Conservation (phyloP, 2,113 vertebrate genomes). For the Nansenia antarctica region DNA sequence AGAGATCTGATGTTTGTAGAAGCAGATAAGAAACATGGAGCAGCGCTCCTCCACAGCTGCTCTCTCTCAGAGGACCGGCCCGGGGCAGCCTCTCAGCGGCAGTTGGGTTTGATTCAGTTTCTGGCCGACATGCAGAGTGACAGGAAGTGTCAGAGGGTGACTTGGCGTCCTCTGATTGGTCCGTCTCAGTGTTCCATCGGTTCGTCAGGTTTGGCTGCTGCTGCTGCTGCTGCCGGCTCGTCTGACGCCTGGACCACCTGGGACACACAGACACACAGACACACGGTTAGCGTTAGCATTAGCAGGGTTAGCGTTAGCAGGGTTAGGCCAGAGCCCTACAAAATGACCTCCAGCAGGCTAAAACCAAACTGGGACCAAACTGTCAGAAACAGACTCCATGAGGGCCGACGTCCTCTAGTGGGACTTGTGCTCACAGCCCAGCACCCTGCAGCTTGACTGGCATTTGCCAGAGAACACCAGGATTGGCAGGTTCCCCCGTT, state of each 20-base stretch:
- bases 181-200: slow-evolving; percentile 89
- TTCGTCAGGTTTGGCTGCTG: slow-evolving; percentile 81
- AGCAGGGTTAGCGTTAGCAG: too few relatives aligned
- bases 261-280: slow-evolving; percentile 7
- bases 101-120: slow-evolving; percentile 31
- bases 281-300: neutral
- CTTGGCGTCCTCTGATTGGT: neutral
- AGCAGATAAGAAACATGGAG: slow-evolving; percentile 43
- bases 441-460: too few relatives aligned
- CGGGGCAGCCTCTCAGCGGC: slow-evolving; percentile 7
- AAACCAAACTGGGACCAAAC: too few relatives aligned
- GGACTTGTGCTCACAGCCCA: too few relatives aligned
- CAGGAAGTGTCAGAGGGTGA: slow-evolving; percentile 17
- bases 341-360: too few relatives aligned
- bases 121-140: neutral
- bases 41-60: slow-evolving; percentile 53
- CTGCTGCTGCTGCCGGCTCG: slow-evolving; percentile 77
- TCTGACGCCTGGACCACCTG: slow-evolving; percentile 82
- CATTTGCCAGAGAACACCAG: too few relatives aligned
- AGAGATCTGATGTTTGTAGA: slow-evolving; percentile 51
- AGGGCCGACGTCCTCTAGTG: too few relatives aligned
- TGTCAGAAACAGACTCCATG: too few relatives aligned
- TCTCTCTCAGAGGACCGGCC: slow-evolving; percentile 7
- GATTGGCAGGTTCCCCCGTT: too few relatives aligned
- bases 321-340: too few relatives aligned